Conservation (phyloP, 2,797 vertebrate genomes). For the Smutsia gigantea region DNA sequence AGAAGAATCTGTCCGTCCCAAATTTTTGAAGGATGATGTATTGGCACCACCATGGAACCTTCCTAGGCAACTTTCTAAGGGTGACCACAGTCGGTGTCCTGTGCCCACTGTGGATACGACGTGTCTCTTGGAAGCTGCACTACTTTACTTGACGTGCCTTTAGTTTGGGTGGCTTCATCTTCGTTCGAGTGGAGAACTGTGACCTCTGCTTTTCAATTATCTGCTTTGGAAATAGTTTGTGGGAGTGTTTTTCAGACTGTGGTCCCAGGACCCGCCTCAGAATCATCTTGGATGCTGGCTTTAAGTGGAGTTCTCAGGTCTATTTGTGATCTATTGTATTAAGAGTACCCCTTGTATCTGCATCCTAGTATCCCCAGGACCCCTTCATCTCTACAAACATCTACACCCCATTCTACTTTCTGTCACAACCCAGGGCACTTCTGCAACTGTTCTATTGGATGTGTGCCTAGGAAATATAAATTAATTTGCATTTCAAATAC, state of each 20-base stretch:
- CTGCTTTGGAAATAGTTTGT: neutral
- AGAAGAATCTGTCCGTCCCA: fast-evolving
- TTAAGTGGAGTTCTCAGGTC: neutral
- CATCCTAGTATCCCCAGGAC: neutral
- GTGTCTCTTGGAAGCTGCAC: neutral
- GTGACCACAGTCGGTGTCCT: neutral
- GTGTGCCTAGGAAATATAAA: neutral
- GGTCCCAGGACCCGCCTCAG: neutral
- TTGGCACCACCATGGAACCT: neutral
- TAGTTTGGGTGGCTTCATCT: neutral
- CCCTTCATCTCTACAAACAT: neutral
- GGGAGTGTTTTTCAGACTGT: neutral
- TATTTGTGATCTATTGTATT: neutral
- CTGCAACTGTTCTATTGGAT: neutral
- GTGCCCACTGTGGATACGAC: neutral
- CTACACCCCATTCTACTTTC: neutral
- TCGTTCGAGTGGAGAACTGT: neutral
- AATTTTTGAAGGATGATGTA: neutral
- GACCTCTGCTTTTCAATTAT: neutral
- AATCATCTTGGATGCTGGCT: neutral
- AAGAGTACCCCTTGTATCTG: neutral
- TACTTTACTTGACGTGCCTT: too few relatives aligned
- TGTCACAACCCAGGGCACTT: neutral
- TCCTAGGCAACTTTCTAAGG: neutral
- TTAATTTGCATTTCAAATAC: neutral